These are phyloP conservation scores for Stegastes partitus DNA, from an alignment of 2,113 vertebrate species.

Conservation along the genomic window DNA sequence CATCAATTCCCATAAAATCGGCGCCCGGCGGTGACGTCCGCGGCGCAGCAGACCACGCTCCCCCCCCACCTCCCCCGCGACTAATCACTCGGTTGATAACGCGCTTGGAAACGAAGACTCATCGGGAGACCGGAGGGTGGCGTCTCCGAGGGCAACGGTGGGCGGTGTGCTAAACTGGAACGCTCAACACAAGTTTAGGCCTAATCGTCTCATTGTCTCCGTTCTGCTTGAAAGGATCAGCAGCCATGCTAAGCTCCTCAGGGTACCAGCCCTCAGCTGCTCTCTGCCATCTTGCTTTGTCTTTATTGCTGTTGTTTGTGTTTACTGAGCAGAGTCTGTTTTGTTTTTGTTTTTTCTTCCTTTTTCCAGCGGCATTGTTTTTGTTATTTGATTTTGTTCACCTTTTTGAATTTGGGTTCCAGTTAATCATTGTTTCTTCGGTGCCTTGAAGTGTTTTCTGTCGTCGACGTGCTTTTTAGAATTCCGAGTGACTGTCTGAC, in stretches of 20 bases:
- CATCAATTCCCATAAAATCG: slow-evolving; percentile 45
- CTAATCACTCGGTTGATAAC: slow-evolving; percentile 50
- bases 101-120: slow-evolving; percentile 14
- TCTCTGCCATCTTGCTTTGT: slow-evolving; percentile 66
- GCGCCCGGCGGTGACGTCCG: slow-evolving; percentile 14
- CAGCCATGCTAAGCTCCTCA: slow-evolving; percentile 67
- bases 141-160: slow-evolving; percentile 43
- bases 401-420: slow-evolving; percentile 13
- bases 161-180: slow-evolving; percentile 60
- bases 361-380: slow-evolving; percentile 6
- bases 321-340: slow-evolving; percentile 16
- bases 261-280: slow-evolving; percentile 63
- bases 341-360: too few relatives aligned
- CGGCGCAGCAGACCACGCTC: not conserved
- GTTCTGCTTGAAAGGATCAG: slow-evolving; percentile 79
- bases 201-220: slow-evolving; percentile 78
- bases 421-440: not conserved
- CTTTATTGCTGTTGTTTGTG: slow-evolving; percentile 40
- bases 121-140: slow-evolving; percentile 38
- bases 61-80: slow-evolving; percentile 20
- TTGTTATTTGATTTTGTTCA: slow-evolving; percentile 12
- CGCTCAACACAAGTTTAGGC: slow-evolving; percentile 67
- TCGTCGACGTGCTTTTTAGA: not conserved
- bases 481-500: slow-evolving; percentile 6
- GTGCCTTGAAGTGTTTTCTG: not conserved